Evolutionary conservation across 2,888 invertebrate species (phyloP), one percentile per base, ranked within the genome.

Genomic region (Synergus gifuensis): DNA sequence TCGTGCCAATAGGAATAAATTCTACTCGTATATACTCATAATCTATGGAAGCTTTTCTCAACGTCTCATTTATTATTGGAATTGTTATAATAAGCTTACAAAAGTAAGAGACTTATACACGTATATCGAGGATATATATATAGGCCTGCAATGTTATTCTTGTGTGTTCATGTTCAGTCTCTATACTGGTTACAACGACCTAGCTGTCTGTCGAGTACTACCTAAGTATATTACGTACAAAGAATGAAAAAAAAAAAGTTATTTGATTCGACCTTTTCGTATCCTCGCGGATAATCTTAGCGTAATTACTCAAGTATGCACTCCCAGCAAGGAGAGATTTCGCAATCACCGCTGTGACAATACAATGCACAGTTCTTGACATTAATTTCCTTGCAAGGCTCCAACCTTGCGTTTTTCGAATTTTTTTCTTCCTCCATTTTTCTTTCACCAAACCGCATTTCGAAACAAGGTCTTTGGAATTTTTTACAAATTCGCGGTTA

Each of bases 291-390:
- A 36, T 62, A 62, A 62, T 62, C 62, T 62, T 62, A 18, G 28
- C 28, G 62, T 62, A 62, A 62, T 62, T 62, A 62, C 62, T 62
- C 62, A 62, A 62, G 62, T 62, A 62, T 62, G 62, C 28, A 62
- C 62, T 62, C 62, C 12, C 62, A 12, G 62, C 12, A 62, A 62
- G 62, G 62, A 62, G 14, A 62, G 62, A 62, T 62, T 62, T 62
- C 62, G 14, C 62, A 62, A 62, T 62, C 62, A 62, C 28, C 62
- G 28, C 62, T 62, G 22, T 62, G 62, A 62, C 62, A 62, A 62
- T 62, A 62, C 62, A 62, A 62, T 62, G 62, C 62, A 62, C 28
- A 28, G 62, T 28, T 62, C 62, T 62, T 62, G 62, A 62, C 62
- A 62, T 62, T 62, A 62, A 62, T 62, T 62, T 62, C 62, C 62